A percentile compares a stretch with the other conserved stretches of the same genome.
Conservation (phyloP, 2,113 vertebrate species). For the Rhynchopsitta pachyrhyncha region DNA sequence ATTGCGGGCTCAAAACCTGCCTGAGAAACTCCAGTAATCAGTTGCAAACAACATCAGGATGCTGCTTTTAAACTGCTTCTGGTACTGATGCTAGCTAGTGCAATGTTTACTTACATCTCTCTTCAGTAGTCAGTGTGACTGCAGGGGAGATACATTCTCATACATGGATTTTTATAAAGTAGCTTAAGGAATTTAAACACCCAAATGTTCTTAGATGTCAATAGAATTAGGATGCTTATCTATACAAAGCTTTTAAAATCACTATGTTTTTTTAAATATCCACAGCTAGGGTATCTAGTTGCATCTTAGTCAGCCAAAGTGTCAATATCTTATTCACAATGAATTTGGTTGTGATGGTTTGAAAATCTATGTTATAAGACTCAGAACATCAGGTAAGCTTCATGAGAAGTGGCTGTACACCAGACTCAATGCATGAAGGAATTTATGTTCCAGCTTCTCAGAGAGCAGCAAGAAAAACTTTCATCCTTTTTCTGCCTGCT, state of each 20-base stretch:
- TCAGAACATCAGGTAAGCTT: neutral
- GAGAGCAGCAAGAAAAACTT: neutral
- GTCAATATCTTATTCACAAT: neutral
- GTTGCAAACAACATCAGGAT: neutral
- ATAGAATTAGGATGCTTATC: neutral
- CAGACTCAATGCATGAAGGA: neutral
- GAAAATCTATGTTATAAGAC: neutral
- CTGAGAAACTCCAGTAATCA: neutral
- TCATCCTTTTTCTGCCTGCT: neutral
- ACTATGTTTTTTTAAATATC: neutral
- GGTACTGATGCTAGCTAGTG: neutral
- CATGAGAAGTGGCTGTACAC: neutral
- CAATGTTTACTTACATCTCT: neutral
- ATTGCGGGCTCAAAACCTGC: neutral
- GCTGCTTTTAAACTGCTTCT: neutral
- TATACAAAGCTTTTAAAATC: neutral
- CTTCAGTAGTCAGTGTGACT: neutral
- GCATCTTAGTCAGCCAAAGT: neutral
- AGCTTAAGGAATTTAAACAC: neutral
- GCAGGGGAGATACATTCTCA: neutral
- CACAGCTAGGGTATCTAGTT: neutral
- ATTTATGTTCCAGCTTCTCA: neutral
- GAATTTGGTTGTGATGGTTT: accelerated
- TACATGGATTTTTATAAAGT: neutral
- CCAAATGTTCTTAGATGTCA: neutral